Percentiles rank a stretch among this genome's conserved stretches.
Conservation (phyloP, 2,113 vertebrate genomes). For the Zosterops pallidus region DNA sequence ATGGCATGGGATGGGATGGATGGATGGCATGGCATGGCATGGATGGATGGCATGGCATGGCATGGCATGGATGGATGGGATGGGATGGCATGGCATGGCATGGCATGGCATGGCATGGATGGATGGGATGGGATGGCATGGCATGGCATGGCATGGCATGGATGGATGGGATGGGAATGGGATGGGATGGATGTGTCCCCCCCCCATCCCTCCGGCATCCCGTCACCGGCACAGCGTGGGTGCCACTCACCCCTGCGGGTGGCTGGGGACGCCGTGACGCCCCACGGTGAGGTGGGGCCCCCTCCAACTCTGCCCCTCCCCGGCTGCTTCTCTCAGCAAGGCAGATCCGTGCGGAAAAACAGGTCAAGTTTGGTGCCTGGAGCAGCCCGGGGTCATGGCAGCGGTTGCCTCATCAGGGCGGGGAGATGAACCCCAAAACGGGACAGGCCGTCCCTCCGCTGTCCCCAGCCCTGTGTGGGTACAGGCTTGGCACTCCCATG, state of each 20-base stretch:
- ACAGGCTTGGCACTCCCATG: background rate
- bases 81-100: background rate
- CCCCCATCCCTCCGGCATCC: background rate
- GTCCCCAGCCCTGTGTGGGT: background rate
- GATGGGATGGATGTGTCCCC: background rate
- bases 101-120: too few species aligned
- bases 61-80: too few species aligned
- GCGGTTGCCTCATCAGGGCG: background rate
- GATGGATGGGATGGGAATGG: background rate
- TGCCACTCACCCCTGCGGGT: background rate
- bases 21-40: too few species aligned
- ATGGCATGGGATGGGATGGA: too few species aligned
- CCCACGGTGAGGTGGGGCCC: background rate
- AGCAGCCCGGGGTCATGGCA: background rate
- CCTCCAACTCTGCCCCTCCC: background rate
- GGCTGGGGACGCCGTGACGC: background rate
- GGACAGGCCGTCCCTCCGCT: background rate
- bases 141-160: background rate
- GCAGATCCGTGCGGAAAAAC: slow-evolving; percentile 8
- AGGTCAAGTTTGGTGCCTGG: slow-evolving; percentile 1
- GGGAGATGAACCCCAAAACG: background rate
- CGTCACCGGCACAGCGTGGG: fast-evolving
- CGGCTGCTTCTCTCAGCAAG: background rate
- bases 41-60: too few species aligned
- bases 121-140: background rate